A percentile compares a stretch with the other conserved stretches of the same genome.
These are phyloP conservation scores for Falcunculus frontatus DNA, from an alignment of 2,113 vertebrate genomes.

Conservation along the genomic window DNA sequence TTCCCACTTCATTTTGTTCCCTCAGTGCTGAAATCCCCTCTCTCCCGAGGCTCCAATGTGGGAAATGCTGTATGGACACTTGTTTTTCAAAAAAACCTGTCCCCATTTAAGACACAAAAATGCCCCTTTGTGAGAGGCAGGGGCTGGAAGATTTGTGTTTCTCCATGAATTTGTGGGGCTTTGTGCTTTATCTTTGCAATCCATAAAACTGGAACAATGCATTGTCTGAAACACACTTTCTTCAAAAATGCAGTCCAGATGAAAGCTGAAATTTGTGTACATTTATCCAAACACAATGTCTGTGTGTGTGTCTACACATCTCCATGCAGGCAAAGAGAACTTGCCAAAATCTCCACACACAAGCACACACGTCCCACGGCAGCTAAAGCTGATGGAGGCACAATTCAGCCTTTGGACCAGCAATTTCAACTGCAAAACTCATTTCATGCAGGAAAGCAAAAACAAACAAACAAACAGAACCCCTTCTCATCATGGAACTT, in stretches of 20 bases:
- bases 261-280: constrained; percentile 14
- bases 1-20: neutral
- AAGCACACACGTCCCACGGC: neutral
- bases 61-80: neutral
- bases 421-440: constrained; percentile 28
- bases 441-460: constrained; percentile 36
- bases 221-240: neutral
- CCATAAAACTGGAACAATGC: constrained; percentile 1
- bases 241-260: constrained; percentile 13
- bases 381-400: neutral
- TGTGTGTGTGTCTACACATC: neutral
- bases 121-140: neutral
- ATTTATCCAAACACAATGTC: neutral
- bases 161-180: neutral
- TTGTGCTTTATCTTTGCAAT: constrained; percentile 26
- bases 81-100: neutral
- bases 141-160: neutral
- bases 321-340: neutral
- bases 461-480: constrained; percentile 55
- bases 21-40: neutral
- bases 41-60: neutral
- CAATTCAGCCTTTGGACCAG: constrained; percentile 39
- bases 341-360: neutral
- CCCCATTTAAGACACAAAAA: neutral
- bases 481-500: constrained; percentile 58